Conservation (phyloP, 2,797 vertebrate genomes). For the Lacerta agilis region DNA sequence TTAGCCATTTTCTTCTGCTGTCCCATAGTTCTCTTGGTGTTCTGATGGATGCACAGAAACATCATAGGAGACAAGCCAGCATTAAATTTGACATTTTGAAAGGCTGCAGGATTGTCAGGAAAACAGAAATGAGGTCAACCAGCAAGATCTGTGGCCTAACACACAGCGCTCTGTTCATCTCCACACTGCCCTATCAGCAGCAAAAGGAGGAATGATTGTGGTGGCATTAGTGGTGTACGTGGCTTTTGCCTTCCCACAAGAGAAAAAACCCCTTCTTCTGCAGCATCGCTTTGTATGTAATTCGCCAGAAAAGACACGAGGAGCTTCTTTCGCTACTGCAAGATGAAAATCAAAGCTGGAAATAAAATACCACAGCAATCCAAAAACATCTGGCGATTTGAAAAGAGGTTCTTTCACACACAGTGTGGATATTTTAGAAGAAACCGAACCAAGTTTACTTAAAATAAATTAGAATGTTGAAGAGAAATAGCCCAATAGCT, state of each 20-base stretch:
- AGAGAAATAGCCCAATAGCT: accelerated
- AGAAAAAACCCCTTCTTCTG: conserved; percentile 39
- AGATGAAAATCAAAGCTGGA: conserved; percentile 48
- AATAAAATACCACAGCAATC: neutral
- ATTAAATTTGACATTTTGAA: conserved; percentile 11
- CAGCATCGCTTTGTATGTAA: conserved; percentile 33
- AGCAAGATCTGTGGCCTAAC: conserved; percentile 21
- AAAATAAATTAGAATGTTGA: accelerated
- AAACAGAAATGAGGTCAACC: conserved; percentile 31
- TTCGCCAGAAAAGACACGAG: accelerated
- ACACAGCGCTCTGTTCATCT: conserved; percentile 30
- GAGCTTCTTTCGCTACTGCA: conserved; percentile 5
- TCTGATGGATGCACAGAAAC: neutral
- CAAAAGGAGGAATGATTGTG: conserved; percentile 25
- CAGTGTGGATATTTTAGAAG: neutral
- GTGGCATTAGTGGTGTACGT: conserved; percentile 2
- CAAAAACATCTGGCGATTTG: accelerated
- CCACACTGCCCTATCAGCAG: conserved; percentile 21
- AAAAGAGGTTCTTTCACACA: accelerated
- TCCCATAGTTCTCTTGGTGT: neutral
- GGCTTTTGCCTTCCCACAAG: conserved; percentile 60
- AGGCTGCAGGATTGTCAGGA: neutral
- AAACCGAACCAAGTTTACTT: accelerated
- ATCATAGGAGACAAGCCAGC: neutral
- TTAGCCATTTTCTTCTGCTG: neutral